Evolutionary conservation across 1,140 invertebrate genomes (phyloP).

Genomic region (Lordiphosa clarofinis): DNA sequence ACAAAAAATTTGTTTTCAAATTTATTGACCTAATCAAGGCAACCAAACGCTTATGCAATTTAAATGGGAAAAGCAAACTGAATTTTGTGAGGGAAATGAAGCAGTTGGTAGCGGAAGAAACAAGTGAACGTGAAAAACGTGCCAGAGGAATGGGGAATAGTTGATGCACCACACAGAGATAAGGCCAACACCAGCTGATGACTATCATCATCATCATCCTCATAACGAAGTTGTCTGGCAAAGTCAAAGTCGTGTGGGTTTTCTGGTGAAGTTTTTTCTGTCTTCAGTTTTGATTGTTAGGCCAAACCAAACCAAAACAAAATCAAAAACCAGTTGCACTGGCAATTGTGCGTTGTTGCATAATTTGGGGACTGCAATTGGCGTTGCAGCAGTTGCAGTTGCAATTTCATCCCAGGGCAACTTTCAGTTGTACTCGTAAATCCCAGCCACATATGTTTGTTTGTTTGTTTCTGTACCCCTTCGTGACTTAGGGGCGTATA

Average conservation of each 20-base stretch:
- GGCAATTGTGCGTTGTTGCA: slow-evolving; percentile 61
- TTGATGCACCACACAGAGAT: slow-evolving; percentile 13
- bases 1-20: too few relatives aligned
- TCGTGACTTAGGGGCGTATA: slow-evolving; percentile 59
- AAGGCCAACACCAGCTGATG: slow-evolving; percentile 27
- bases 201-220: slow-evolving; percentile 11
- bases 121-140: slow-evolving; percentile 71
- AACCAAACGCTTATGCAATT: too few relatives aligned
- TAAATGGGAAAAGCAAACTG: too few relatives aligned
- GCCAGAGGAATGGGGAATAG: slow-evolving; percentile 24
- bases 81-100: too few relatives aligned
- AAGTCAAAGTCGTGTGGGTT: slow-evolving; percentile 68
- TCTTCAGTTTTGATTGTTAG: slow-evolving; percentile 26
- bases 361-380: slow-evolving; percentile 37
- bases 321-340: slow-evolving; percentile 47
- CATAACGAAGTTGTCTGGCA: slow-evolving; percentile 29
- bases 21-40: too few relatives aligned
- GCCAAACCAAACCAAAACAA: not conserved
- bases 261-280: slow-evolving; percentile 27
- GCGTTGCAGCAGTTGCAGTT: slow-evolving; percentile 8
- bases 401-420: slow-evolving; percentile 38
- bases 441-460: slow-evolving; percentile 1
- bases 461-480: not conserved
- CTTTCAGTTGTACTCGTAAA: slow-evolving; percentile 29
- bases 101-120: slow-evolving; percentile 39